Evolutionary conservation across 2,888 invertebrate genomes (phyloP).

Genomic region (Ashinkailepas kermadecensis): DNA sequence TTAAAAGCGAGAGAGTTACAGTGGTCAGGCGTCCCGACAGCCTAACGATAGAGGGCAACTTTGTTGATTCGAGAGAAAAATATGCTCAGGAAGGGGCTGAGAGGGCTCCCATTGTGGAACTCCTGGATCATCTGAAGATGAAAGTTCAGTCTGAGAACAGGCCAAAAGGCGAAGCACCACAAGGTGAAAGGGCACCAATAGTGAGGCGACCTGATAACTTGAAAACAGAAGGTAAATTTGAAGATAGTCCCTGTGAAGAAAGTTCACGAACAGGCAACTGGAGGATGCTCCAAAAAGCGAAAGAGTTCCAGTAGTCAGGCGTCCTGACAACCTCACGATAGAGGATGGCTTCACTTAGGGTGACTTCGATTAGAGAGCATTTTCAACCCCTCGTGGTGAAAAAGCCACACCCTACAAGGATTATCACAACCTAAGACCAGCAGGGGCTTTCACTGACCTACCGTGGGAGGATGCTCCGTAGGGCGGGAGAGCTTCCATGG

Average conservation of each 20-base stretch:
- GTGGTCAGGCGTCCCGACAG: slow-evolving; percentile 25
- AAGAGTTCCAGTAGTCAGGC: slow-evolving; percentile 29
- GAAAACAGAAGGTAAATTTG: slow-evolving; percentile 30
- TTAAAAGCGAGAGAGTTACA: slow-evolving; percentile 22
- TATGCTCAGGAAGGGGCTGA: slow-evolving; percentile 28
- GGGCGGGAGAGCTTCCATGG: neutral
- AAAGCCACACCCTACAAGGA: neutral
- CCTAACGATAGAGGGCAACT: slow-evolving; percentile 28
- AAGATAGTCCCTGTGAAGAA: slow-evolving; percentile 13
- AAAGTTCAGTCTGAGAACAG: slow-evolving; percentile 28
- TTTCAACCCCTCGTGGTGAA: neutral
- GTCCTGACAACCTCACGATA: slow-evolving; percentile 32
- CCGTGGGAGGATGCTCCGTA: neutral
- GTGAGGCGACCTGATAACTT: slow-evolving; percentile 31
- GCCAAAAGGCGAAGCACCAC: slow-evolving; percentile 26
- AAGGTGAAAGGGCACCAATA: slow-evolving; percentile 23
- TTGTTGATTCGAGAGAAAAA: slow-evolving; percentile 26
- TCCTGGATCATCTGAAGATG: slow-evolving; percentile 29
- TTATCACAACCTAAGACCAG: neutral
- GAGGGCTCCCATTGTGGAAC: slow-evolving; percentile 31
- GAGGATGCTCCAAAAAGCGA: slow-evolving; percentile 10
- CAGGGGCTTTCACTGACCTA: neutral
- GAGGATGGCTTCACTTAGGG: slow-evolving; percentile 18
- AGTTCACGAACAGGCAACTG: too few relatives aligned
- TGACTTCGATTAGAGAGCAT: neutral